Base-by-base conservation (phyloP, 2,888 invertebrate genomes). In the Argyresthia albistria region DNA sequence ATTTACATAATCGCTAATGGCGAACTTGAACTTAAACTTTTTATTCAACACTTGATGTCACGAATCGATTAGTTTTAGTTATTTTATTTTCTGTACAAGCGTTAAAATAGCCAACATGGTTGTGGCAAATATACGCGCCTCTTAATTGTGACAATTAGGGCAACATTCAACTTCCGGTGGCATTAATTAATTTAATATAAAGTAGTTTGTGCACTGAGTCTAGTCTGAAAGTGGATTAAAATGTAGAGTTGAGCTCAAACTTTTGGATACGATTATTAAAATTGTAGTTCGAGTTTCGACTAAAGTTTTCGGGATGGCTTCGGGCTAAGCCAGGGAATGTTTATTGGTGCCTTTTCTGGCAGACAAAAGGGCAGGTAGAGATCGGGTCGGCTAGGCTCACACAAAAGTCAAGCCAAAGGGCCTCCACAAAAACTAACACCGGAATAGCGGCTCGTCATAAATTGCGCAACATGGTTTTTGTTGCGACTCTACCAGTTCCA, bases 121-220 rank as follows among this genome's bases (percentile, higher is more conserved):
- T 52, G 42, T 12, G 42, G 11, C 42, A 8, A 42, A 42, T 42
- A 42, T 42, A 42, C 42, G 12, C 2, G 12, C 11, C 1, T 42
- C 42, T 35, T 63, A 65, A 69, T 69, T 67, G 62, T 57, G 61
- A 58, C 63, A 70, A 70, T 71, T 72, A 59, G 59, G 60, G 56
- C 59, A 59, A 62, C 63, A 55, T 12, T 12, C 11, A 47, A 47
- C 8, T 12, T 51, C 35, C 45, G 35, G 43, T 12, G 16, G 25
- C 9, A n/a, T 14, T n/a, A 45, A 48, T 16, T 25, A 2, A 4
- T 25, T 25, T 4, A 25, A 4, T 25, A 4, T 25, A 25, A 25
- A 25, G 25, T 25, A 6, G 25, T 25, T 25, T 6, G 6, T 25
- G 2, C 25, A 6, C 25, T 25, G 25, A 25, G 25, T 25, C 25